Base-by-base conservation (phyloP, 2,888 invertebrate genomes). In the Blomia tropicalis region DNA sequence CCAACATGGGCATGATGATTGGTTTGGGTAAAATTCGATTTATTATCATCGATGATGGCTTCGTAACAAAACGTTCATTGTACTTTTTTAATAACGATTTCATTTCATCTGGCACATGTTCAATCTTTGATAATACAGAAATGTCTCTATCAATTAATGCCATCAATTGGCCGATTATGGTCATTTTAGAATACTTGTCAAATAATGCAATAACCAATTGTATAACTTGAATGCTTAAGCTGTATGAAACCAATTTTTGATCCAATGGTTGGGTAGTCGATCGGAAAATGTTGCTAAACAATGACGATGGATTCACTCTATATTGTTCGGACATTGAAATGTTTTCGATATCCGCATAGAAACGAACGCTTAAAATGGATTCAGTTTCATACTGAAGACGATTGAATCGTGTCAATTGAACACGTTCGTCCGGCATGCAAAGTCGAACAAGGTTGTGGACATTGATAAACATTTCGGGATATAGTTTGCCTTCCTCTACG, bases 1-100 rank as follows among this genome's bases (percentile, higher is more conserved):
- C 85, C 66, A 92, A 81, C 70, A 83, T 82, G 0, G 92, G 92
- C 58, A 89, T 73, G 69, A 84, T 82, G 67, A 92, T 75, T 0
- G 84, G 82, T 73, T 87, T 88, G 0, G 88, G 88, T 71, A 80
- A 83, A 66, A 82, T 82, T 68, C 81, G 82, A 53, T 32, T 58
- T 4, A 62, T 43, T 0, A 56, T 56, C 2, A 27, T 32, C 2
- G 7, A 43, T 43, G 54, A 27, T 22, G 58, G 17, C 31, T 60
- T 56, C 32, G 23, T 43, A 41, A 19, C 58, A 36, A 59, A 64
- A 53, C 47, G 58, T 30, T 27, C 41, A 36, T 62, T 17, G n/a
- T 51, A 41, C 51, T 59, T 58, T 51, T 43, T 51, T 32, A 60
- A 43, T 36, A 32, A 51, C 43, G 44, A 43, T 31, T 31, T 62